These are phyloP conservation scores for Phyllopteryx taeniolatus DNA, from an alignment of 2,113 vertebrate genomes.

Conservation along the genomic window DNA sequence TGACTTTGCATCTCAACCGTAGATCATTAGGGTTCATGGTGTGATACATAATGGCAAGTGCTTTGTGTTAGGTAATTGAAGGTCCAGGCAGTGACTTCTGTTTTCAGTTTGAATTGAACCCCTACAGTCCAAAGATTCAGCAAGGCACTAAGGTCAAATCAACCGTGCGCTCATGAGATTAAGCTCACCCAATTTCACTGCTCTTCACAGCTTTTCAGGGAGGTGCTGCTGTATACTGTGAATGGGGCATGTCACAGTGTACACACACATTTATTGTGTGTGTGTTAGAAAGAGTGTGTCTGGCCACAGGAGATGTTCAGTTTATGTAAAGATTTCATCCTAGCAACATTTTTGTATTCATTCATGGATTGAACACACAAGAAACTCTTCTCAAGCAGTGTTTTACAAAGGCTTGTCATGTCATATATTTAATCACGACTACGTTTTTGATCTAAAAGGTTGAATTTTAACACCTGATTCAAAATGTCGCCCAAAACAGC, in stretches of 20 bases:
- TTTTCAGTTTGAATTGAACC: conserved; percentile 24
- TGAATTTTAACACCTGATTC: no score
- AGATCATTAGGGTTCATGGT: conserved; percentile 41
- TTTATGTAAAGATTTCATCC: conserved; percentile 36
- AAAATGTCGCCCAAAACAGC: no score
- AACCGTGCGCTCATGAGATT: conserved; percentile 58
- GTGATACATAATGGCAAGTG: conserved; percentile 19
- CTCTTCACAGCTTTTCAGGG: conserved; percentile 44
- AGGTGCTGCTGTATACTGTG: conserved; percentile 30
- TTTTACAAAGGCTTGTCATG: conserved; percentile 1
- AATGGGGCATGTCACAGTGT: conserved; percentile 7
- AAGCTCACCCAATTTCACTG: conserved; percentile 63
- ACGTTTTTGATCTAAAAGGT: neutral
- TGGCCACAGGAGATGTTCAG: conserved; percentile 22
- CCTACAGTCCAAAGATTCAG: conserved; percentile 21
- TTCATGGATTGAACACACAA: neutral
- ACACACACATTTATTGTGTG: conserved; percentile 18
- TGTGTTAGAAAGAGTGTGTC: neutral
- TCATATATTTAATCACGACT: neutral
- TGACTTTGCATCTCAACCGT: conserved; percentile 52
- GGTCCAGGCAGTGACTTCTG: conserved; percentile 3
- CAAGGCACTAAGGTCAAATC: conserved; percentile 56
- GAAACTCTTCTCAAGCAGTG: neutral
- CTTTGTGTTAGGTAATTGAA: conserved; percentile 15
- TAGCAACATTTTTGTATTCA: neutral